A percentile compares a stretch with the other conserved stretches of the same genome.
Conservation (phyloP, 1,140 invertebrate genomes). For the Saccostrea echinata region DNA sequence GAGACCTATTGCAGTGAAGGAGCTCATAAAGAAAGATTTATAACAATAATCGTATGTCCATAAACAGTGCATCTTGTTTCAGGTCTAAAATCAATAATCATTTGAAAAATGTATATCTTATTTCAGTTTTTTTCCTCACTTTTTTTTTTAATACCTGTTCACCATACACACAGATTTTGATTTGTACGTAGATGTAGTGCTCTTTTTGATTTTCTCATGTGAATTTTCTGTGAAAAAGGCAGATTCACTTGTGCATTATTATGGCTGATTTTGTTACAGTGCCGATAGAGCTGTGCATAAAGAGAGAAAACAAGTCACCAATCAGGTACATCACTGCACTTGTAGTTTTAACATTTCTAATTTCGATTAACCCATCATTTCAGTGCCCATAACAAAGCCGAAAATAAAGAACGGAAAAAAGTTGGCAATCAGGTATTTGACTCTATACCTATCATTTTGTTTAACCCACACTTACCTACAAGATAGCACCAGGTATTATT, state of each 20-base stretch:
- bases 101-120: too few relatives aligned
- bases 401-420: slow-evolving; percentile 90
- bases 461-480: background rate
- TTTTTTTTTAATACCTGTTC: too few relatives aligned
- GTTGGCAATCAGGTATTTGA: slow-evolving; percentile 91
- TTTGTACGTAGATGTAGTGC: too few relatives aligned
- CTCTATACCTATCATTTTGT: background rate
- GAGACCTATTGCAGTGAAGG: too few relatives aligned
- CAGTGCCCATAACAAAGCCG: slow-evolving; percentile 97
- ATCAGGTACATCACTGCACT: background rate
- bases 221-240: too few relatives aligned
- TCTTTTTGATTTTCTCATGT: too few relatives aligned
- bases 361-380: slow-evolving; percentile 57
- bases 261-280: background rate
- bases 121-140: too few relatives aligned
- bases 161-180: too few relatives aligned
- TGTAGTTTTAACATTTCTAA: background rate
- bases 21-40: too few relatives aligned
- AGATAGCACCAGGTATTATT: background rate
- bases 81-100: too few relatives aligned
- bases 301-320: slow-evolving; percentile 19
- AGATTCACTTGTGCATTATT: background rate
- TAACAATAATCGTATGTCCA: too few relatives aligned
- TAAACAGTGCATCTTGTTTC: too few relatives aligned
- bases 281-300: background rate